phyloP scores from a whole-genome alignment of 2,113 vertebrate genomes.

The Poeciliopsis occidentalis region DNA sequence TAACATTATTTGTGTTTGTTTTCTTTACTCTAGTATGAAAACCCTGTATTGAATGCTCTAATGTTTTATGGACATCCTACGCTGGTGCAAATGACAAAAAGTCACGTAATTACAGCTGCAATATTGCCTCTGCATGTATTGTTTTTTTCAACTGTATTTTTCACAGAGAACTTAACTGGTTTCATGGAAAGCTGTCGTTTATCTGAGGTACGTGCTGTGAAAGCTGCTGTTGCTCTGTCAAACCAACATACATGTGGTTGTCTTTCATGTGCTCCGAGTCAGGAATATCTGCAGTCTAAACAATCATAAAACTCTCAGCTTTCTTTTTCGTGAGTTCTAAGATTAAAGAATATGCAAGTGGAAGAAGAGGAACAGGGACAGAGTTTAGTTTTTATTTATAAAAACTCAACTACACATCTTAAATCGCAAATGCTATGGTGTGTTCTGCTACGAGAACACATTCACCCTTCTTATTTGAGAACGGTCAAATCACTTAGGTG shows the following conservation, averaged over 20 bases:
- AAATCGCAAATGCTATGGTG: background rate
- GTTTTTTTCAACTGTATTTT: slow-evolving; percentile 13
- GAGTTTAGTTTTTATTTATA: background rate
- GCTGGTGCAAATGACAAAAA: slow-evolving; percentile 57
- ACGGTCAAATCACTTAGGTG: background rate
- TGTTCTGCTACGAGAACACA: background rate
- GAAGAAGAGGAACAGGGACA: slow-evolving; percentile 2
- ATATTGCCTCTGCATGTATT: slow-evolving; percentile 52
- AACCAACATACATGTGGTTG: background rate
- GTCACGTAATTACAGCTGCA: slow-evolving; percentile 52
- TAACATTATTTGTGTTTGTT: slow-evolving; percentile 62
- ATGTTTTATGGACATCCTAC: slow-evolving; percentile 53
- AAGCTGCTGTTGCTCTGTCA: slow-evolving; percentile 1
- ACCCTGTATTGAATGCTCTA: slow-evolving; percentile 60
- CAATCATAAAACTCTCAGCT: slow-evolving; percentile 2
- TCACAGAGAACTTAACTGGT: slow-evolving; percentile 3
- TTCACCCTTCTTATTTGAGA: background rate
- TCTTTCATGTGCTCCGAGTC: slow-evolving; percentile 10
- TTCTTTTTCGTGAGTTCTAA: background rate
- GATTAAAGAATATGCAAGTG: slow-evolving; percentile 7
- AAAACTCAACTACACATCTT: background rate
- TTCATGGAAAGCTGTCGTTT: background rate
- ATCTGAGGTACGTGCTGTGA: slow-evolving; percentile 43
- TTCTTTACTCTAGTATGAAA: slow-evolving; percentile 65
- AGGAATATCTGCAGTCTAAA: slow-evolving; percentile 18